phyloP scores from a whole-genome alignment of 2,113 vertebrate genomes.

The Pristiophorus japonicus region DNA sequence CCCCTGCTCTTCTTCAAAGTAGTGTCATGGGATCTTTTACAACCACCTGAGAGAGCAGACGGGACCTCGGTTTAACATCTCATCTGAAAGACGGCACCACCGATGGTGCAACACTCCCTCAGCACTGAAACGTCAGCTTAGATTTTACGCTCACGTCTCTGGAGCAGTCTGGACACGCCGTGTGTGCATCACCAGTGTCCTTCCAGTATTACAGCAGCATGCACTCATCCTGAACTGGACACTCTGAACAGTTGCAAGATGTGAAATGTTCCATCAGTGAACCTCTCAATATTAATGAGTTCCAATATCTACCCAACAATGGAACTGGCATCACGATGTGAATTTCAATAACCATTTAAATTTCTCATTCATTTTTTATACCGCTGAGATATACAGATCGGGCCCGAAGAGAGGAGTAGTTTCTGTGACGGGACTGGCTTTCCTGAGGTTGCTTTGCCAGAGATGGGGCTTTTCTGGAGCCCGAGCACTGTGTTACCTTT shows the following conservation, averaged over 20 bases:
- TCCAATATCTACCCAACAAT: background rate
- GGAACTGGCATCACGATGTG: background rate
- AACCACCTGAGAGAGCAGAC: background rate
- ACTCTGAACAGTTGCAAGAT: background rate
- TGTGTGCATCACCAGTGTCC: background rate
- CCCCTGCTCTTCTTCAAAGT: background rate
- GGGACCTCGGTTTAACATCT: background rate
- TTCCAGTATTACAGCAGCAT: background rate
- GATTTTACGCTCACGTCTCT: background rate
- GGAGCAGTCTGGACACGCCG: background rate
- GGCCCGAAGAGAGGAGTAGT: background rate
- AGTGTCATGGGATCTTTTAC: background rate
- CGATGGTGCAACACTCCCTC: background rate
- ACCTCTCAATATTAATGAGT: conserved; percentile 5
- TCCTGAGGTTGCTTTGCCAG: background rate
- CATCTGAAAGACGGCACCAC: background rate
- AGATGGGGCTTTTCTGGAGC: background rate
- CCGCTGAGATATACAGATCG: background rate
- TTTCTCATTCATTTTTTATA: background rate
- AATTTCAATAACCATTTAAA: conserved; percentile 13
- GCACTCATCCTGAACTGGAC: background rate
- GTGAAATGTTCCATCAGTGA: conserved; percentile 8
- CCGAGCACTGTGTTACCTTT: background rate
- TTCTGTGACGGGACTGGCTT: background rate
- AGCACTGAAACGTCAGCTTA: background rate